Conservation (phyloP, 2,888 invertebrate species). For the Serripes groenlandicus region DNA sequence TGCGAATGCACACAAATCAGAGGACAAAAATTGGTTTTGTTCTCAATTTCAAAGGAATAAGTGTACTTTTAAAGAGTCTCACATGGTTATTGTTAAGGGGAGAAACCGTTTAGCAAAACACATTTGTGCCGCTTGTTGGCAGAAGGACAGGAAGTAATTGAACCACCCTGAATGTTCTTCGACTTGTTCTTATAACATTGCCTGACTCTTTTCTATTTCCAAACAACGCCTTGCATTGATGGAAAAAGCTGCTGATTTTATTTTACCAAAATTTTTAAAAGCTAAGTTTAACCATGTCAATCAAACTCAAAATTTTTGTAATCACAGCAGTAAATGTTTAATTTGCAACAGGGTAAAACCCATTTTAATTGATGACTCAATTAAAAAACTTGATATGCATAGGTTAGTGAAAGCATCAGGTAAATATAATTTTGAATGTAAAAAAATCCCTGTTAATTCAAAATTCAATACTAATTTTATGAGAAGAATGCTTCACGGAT, state of each 20-base stretch:
- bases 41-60: neutral
- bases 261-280: neutral
- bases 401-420: neutral
- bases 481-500: neutral
- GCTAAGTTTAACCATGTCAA: neutral
- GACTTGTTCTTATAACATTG: neutral
- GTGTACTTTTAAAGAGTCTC: neutral
- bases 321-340: neutral
- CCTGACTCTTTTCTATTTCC: neutral
- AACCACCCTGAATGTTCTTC: constrained; percentile 3
- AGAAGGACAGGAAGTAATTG: neutral
- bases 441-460: neutral
- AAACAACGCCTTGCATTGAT: neutral
- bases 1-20: neutral
- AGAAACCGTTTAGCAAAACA: neutral
- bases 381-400: neutral
- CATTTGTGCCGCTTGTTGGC: constrained; percentile 13
- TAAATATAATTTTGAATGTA: neutral
- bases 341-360: neutral
- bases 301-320: neutral
- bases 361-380: neutral
- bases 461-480: neutral
- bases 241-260: neutral
- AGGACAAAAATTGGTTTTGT: neutral
- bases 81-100: neutral